Conservation (phyloP, 2,888 invertebrate species). For the Conops quadrifasciatus region DNA sequence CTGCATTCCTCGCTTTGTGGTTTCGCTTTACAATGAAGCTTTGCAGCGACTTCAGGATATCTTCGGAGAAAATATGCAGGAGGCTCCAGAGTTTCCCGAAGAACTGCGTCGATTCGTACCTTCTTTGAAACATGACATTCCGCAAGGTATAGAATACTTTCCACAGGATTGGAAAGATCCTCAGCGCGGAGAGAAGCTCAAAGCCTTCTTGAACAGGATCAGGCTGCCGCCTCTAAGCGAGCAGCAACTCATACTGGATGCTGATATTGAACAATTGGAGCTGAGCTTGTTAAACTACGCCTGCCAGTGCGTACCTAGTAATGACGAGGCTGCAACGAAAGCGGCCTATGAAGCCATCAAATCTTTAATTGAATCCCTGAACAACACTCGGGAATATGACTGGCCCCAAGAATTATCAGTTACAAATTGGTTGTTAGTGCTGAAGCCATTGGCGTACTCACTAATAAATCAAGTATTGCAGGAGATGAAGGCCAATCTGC, state of each 20-base stretch:
- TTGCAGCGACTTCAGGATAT: constrained; percentile 71
- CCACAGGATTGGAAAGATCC: constrained; percentile 69
- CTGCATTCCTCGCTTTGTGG: constrained; percentile 67
- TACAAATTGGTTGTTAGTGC: constrained; percentile 53
- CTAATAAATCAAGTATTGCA: constrained; percentile 45
- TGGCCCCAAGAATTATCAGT: constrained; percentile 37
- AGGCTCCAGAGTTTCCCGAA: constrained; percentile 72
- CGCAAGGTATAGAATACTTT: constrained; percentile 75
- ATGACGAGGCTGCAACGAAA: constrained; percentile 47
- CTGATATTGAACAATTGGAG: constrained; percentile 46
- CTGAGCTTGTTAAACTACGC: constrained; percentile 55
- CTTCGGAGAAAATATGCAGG: constrained; percentile 69
- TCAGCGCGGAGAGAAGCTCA: constrained; percentile 67
- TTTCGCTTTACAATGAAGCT: constrained; percentile 74
- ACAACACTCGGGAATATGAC: constrained; percentile 35
- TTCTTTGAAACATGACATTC: constrained; percentile 64
- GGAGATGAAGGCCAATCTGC: constrained; percentile 38
- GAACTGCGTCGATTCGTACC: constrained; percentile 71
- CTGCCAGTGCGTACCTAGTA: constrained; percentile 45
- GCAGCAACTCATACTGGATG: constrained; percentile 35
- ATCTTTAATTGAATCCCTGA: constrained; percentile 48
- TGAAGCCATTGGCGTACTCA: constrained; percentile 53
- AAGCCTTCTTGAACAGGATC: constrained; percentile 68
- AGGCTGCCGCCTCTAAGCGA: constrained; percentile 62
- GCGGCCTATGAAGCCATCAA: constrained; percentile 54